These are phyloP conservation scores for Pitta sordida DNA, from an alignment of 2,113 vertebrate genomes.

Conservation along the genomic window DNA sequence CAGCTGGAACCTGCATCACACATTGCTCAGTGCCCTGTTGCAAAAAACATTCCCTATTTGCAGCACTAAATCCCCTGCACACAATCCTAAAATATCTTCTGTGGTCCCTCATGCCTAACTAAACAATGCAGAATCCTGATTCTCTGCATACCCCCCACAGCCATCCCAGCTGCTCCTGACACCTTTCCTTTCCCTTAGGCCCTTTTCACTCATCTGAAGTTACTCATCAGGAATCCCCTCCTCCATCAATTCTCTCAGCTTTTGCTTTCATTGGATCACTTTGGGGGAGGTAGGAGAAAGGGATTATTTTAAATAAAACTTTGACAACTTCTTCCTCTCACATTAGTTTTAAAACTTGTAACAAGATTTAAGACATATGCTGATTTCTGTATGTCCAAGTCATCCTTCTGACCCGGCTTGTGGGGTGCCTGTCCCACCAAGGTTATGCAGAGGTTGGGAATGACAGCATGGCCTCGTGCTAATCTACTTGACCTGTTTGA, in stretches of 20 bases:
- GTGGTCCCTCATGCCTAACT: conserved; percentile 30
- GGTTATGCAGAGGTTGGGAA: neutral
- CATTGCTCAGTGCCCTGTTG: neutral
- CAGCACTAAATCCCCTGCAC: conserved; percentile 36
- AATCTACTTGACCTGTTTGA: neutral
- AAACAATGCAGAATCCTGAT: conserved; percentile 41
- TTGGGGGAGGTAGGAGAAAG: neutral
- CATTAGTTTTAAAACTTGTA: neutral
- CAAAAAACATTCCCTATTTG: conserved; percentile 1
- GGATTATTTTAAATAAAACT: neutral
- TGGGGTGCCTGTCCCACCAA: neutral
- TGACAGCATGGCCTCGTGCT: neutral
- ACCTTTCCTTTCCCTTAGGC: conserved; percentile 42
- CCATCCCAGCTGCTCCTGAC: conserved; percentile 48
- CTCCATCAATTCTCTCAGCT: neutral
- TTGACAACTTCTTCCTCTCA: neutral
- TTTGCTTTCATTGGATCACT: neutral
- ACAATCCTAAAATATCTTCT: conserved; percentile 35
- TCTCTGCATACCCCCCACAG: conserved; percentile 43
- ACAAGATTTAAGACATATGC: neutral
- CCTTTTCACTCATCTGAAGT: conserved; percentile 13
- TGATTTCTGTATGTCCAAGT: neutral
- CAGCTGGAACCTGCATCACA: conserved; percentile 41
- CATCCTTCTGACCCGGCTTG: neutral
- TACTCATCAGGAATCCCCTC: conserved; percentile 24